Conservation (phyloP, 2,113 vertebrate species). For the Oxyura jamaicensis region DNA sequence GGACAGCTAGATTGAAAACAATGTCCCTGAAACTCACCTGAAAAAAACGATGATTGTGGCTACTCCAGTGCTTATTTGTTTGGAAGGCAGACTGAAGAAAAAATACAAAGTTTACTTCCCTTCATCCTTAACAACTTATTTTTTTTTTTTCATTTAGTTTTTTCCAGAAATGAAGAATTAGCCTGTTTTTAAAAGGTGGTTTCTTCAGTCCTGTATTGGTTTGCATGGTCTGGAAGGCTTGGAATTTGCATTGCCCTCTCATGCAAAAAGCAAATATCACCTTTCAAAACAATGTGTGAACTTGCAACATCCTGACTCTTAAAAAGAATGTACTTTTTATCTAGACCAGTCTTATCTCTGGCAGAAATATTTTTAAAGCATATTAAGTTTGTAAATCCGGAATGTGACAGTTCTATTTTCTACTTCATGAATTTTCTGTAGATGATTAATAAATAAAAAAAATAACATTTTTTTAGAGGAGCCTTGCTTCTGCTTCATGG, state of each 20-base stretch:
- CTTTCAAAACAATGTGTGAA: background rate
- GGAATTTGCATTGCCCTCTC: background rate
- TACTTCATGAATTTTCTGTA: background rate
- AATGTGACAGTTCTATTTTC: background rate
- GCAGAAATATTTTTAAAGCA: background rate
- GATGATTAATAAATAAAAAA: background rate
- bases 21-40: background rate
- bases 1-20: background rate
- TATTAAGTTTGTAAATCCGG: background rate
- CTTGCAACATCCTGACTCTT: background rate
- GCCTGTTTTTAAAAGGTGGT: background rate
- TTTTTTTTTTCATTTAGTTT: background rate
- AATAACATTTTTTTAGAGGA: background rate
- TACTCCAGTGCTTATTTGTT: background rate
- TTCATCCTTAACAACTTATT: background rate
- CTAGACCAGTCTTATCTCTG: background rate
- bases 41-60: background rate
- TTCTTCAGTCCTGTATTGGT: background rate
- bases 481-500: background rate
- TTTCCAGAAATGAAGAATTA: background rate
- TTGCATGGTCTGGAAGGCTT: background rate
- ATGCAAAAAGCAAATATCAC: background rate
- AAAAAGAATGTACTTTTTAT: background rate
- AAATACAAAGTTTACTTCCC: background rate
- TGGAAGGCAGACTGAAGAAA: background rate